These are phyloP conservation scores for Antedon mediterranea DNA, from an alignment of 53 echinoderm and acorn worm species.

Conservation along the genomic window DNA sequence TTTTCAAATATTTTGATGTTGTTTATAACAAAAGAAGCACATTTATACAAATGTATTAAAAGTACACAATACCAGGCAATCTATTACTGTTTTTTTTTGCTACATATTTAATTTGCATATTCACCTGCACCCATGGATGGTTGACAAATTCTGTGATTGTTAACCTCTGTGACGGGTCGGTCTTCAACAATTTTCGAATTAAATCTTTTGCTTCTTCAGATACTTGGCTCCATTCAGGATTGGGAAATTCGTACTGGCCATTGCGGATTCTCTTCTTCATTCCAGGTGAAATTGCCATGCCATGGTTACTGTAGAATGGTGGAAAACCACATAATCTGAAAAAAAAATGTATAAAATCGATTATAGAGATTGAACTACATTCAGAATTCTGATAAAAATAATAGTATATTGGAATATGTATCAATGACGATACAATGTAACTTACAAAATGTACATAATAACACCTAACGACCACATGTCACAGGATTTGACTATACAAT, in stretches of 20 bases:
- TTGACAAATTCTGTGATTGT: slow-evolving; percentile 98
- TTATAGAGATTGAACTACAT: no score
- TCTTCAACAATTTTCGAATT: slow-evolving; percentile 66
- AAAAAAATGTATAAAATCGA: background rate
- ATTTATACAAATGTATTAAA: no score
- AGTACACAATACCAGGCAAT: no score
- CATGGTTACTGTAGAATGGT: slow-evolving; percentile 99
- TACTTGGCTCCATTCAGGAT: slow-evolving; percentile 81
- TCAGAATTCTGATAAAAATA: no score
- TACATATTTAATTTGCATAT: background rate
- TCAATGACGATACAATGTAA: no score
- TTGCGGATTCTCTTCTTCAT: slow-evolving; percentile 95
- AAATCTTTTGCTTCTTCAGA: slow-evolving; percentile 71
- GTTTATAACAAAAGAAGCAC: no score
- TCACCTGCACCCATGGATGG: slow-evolving; percentile 82
- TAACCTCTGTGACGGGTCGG: slow-evolving; percentile 73
- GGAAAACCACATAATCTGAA: slow-evolving; percentile 91
- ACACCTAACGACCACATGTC: slow-evolving; percentile 99
- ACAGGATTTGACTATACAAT: slow-evolving; percentile 98
- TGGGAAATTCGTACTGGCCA: slow-evolving; percentile 96
- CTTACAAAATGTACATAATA: slow-evolving; percentile 99
- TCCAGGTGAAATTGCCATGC: slow-evolving; percentile 91
- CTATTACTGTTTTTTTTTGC: no score
- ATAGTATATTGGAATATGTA: no score
- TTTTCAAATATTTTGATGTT: no score